These are phyloP conservation scores for Ctenoplectra terminalis DNA, from an alignment of 1,140 invertebrate species.

Conservation along the genomic window DNA sequence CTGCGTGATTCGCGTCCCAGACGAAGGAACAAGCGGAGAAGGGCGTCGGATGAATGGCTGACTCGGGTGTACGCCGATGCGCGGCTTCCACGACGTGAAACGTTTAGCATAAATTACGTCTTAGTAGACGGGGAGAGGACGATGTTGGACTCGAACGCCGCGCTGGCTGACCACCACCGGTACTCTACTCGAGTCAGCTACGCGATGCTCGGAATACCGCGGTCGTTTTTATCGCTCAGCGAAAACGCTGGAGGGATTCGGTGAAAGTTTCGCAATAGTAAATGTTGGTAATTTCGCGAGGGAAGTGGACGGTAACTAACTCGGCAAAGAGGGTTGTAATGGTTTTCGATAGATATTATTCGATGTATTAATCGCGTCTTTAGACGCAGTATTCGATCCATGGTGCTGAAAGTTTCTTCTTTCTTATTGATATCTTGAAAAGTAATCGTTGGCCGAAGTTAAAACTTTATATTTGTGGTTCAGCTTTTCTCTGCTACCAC, in stretches of 20 bases:
- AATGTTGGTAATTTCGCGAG: background rate
- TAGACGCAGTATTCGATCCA: no score
- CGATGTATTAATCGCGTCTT: no score
- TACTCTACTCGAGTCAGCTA: slow-evolving; percentile 13
- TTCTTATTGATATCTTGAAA: no score
- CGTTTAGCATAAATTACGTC: slow-evolving; percentile 74
- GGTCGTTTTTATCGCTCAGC: background rate
- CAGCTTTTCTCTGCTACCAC: no score
- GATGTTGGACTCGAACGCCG: slow-evolving; percentile 10
- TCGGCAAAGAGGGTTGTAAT: no score
- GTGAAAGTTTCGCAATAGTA: background rate
- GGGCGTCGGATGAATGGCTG: slow-evolving; percentile 68
- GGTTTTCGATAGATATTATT: no score
- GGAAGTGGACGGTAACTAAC: background rate
- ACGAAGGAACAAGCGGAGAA: slow-evolving; percentile 65
- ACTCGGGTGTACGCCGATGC: slow-evolving; percentile 55
- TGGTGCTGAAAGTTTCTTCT: no score
- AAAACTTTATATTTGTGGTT: no score
- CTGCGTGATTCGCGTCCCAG: slow-evolving; percentile 75
- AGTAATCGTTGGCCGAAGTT: no score
- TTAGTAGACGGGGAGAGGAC: slow-evolving; percentile 24
- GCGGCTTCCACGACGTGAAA: slow-evolving; percentile 64
- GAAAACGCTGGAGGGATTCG: background rate
- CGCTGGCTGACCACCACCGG: slow-evolving; percentile 10
- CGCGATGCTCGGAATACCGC: slow-evolving; percentile 10